Evolutionary conservation across 92 coral and sea anemone genomes (phyloP), one percentile per base, ranked within the genome.

Genomic region (Umimayanthus chanpuru): DNA sequence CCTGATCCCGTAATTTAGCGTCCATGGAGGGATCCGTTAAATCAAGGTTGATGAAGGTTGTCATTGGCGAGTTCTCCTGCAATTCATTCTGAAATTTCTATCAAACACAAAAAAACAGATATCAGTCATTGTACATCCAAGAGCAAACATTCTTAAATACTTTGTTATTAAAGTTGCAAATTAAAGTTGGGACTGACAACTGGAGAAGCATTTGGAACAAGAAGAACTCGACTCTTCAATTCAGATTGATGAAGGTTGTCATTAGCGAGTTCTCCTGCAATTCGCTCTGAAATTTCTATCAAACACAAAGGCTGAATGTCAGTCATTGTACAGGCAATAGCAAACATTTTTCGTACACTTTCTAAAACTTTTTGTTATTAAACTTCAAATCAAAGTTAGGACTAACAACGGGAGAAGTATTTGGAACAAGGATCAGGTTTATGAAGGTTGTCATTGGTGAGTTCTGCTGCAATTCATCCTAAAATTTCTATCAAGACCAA

Each of bases 31-130:
- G 94, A 26, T 95, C 94, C 55, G 96, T 85, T 9, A 44, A 79
- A 61, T 95, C 96, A 32, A 91, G 88, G 30, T 86, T 91, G 6
- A 92, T 61, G 15, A 90, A 88, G 25, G 88, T 85, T 65, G 91
- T 38, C 39, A 93, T 92, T 58, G 94, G 79, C 20, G 94, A 81
- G 73, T 89, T 92, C 39, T 93, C 92, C 14, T 91, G 92, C 49
- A 93, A 85, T 53, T 93, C 98, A 39, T 79, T 83, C 76, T 90
- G 93, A 76, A 95, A 87, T 88, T 93, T 87, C 98, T 95, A 80
- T 70, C 1, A n/a, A 68, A 38, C 12, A 79, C 40, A 78, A 43
- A 72, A 72, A 10, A 41, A 9, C n/a, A 16, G 41, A 36, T 20
- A 9, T 36, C 1, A 7, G 23, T 50, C 38, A 9, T 12, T 56